These are phyloP conservation scores for Xestia rhomboidea DNA, from an alignment of 2,888 invertebrate species.

Conservation along the genomic window DNA sequence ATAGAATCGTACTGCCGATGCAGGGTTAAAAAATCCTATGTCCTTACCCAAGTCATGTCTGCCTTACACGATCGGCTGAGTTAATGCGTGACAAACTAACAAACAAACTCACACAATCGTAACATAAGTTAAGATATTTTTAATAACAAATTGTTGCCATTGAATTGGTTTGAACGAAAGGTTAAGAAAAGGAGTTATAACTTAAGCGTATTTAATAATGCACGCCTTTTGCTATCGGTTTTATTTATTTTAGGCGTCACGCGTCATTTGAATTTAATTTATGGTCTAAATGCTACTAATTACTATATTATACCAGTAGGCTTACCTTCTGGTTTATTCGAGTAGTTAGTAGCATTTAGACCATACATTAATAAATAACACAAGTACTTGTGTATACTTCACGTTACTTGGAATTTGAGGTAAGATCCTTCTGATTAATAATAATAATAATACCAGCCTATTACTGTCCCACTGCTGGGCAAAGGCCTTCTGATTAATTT, in stretches of 20 bases:
- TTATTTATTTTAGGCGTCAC: neutral
- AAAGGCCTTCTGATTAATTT: too few relatives aligned
- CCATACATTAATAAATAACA: too few relatives aligned
- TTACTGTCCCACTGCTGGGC: too few relatives aligned
- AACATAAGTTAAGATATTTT: neutral
- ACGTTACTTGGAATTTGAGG: neutral
- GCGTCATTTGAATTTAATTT: neutral
- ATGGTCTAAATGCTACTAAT: neutral
- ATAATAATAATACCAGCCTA: too few relatives aligned
- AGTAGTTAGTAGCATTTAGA: too few relatives aligned
- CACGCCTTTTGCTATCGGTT: neutral
- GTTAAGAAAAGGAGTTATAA: neutral
- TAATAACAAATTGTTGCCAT: neutral
- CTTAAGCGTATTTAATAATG: neutral
- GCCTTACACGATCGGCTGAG: neutral
- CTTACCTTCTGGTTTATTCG: too few relatives aligned
- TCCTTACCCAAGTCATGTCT: neutral
- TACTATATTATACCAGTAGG: neutral
- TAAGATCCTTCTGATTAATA: neutral
- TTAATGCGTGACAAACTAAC: neutral
- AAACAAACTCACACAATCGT: neutral
- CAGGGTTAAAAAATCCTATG: neutral
- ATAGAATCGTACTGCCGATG: too few relatives aligned
- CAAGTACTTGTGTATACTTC: too few relatives aligned
- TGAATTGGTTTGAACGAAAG: neutral